A percentile compares a stretch with the other conserved stretches of the same genome.
Conservation (phyloP, 2,113 vertebrate species). For the Laticauda laticaudata region DNA sequence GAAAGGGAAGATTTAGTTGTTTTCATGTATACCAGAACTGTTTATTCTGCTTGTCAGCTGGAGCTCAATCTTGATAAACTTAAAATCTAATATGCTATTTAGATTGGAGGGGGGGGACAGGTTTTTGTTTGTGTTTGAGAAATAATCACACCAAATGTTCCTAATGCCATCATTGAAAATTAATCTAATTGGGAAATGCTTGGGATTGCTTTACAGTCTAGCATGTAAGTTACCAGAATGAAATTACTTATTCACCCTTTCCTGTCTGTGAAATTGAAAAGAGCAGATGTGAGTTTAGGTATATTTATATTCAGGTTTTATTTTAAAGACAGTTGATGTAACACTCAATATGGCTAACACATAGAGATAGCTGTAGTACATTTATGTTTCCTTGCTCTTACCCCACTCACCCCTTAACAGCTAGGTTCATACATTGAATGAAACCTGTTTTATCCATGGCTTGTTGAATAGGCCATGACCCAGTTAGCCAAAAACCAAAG, state of each 20-base stretch:
- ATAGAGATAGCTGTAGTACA: not conserved
- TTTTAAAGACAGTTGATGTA: not conserved
- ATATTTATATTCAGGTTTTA: not conserved
- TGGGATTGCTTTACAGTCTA: not conserved
- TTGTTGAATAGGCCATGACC: not conserved
- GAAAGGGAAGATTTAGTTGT: not conserved
- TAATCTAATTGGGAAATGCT: not conserved
- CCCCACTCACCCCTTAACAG: not conserved
- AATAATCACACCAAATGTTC: constrained; percentile 34
- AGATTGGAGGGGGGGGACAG: not conserved
- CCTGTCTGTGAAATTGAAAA: not conserved
- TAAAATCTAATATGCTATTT: constrained; percentile 26
- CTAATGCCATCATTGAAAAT: constrained; percentile 38
- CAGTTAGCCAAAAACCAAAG: not conserved
- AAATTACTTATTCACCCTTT: not conserved
- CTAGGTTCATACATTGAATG: not conserved
- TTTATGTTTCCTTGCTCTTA: not conserved
- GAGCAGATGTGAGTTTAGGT: not conserved
- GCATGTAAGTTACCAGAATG: fast-evolving
- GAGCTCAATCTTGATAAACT: not conserved
- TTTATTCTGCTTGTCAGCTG: not conserved
- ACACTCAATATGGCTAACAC: not conserved
- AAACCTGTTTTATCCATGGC: not conserved
- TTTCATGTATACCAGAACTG: not conserved
- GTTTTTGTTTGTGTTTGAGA: constrained; percentile 44